Evolutionary conservation across 37 sponge, comb jelly and placozoan species (phyloP).

Genomic region (Bolinopsis microptera): DNA sequence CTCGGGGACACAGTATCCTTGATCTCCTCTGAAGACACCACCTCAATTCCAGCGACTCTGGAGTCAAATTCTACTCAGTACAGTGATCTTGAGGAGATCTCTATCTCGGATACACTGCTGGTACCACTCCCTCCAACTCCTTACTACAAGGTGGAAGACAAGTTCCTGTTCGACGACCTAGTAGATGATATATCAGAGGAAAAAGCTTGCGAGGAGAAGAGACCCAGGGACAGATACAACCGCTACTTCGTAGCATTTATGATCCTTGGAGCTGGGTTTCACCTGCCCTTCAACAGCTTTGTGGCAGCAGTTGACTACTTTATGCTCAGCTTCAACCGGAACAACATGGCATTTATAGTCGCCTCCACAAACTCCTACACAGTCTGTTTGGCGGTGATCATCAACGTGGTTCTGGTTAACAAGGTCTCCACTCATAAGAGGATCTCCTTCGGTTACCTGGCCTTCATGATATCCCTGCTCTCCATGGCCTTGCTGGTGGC

Average conservation of each 20-base stretch:
- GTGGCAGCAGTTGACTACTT: constrained; percentile 88
- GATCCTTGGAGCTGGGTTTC: constrained; percentile 78
- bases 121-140: constrained; percentile 53
- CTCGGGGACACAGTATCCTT: background rate
- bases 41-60: too few relatives aligned
- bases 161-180: constrained; percentile 22
- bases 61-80: background rate
- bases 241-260: constrained; percentile 75
- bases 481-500: constrained; percentile 69
- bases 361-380: constrained; percentile 68
- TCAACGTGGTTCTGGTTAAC: constrained; percentile 72
- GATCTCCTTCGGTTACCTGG: constrained; percentile 76
- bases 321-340: constrained; percentile 70
- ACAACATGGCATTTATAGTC: constrained; percentile 70
- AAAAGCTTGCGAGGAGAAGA: background rate
- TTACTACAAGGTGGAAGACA: constrained; percentile 41
- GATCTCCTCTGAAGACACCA: background rate
- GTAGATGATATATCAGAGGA: background rate
- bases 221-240: constrained; percentile 70
- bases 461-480: constrained; percentile 72
- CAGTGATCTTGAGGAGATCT: background rate
- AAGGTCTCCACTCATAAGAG: constrained; percentile 69
- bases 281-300: constrained; percentile 80
- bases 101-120: constrained; percentile 18
- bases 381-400: constrained; percentile 46